These are phyloP conservation scores for Orthonychiurus folsomi DNA, from an alignment of 2,888 invertebrate species.

Conservation along the genomic window DNA sequence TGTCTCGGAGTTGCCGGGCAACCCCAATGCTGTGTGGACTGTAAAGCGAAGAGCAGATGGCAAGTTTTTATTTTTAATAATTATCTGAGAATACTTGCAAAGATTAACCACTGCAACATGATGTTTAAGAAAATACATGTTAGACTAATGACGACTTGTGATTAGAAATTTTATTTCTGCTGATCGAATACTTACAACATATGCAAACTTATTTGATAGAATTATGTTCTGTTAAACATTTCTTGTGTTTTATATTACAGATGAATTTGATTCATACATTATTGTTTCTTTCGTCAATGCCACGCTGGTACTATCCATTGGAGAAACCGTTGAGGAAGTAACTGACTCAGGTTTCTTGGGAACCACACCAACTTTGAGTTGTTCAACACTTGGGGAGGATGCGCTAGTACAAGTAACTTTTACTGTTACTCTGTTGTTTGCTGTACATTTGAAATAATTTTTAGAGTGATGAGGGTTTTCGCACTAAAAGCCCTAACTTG, in stretches of 20 bases:
- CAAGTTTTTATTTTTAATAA: constrained; percentile 52
- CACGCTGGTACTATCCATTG: constrained; percentile 95
- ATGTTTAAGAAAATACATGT: constrained; percentile 35
- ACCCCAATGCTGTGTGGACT: constrained; percentile 99
- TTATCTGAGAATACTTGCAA: not conserved
- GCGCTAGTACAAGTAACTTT: constrained; percentile 79
- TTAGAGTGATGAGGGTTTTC: constrained; percentile 20
- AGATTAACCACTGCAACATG: constrained; percentile 17
- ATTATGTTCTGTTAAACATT: constrained; percentile 9
- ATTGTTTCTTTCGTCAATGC: constrained; percentile 99
- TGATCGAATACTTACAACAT: constrained; percentile 8
- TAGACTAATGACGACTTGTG: constrained; percentile 35
- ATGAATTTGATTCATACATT: constrained; percentile 98
- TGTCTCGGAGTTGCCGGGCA: constrained; percentile 97
- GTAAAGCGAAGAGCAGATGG: constrained; percentile 93
- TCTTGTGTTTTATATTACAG: constrained; percentile 51
- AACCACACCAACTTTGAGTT: constrained; percentile 96
- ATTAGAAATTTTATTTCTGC: constrained; percentile 14
- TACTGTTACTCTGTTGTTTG: not conserved
- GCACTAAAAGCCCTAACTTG: constrained; percentile 15
- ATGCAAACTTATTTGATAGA: not conserved
- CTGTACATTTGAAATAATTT: not conserved
- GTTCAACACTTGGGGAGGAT: constrained; percentile 94
- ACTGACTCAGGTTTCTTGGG: constrained; percentile 98
- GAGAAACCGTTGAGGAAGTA: constrained; percentile 99